Conservation (phyloP, 2,113 vertebrate genomes). For the Pampusana beccarii region DNA sequence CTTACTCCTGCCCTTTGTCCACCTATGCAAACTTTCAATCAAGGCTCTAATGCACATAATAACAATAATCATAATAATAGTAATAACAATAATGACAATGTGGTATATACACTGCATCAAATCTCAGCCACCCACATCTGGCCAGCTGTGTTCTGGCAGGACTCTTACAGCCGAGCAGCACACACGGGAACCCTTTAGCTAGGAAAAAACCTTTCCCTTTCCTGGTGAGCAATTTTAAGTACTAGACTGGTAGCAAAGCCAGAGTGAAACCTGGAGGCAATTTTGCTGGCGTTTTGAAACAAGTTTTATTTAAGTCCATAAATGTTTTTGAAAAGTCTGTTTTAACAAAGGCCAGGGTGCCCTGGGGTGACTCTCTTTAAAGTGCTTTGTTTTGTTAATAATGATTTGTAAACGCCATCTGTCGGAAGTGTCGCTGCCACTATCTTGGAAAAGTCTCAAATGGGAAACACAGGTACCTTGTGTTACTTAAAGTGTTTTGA, state of each 20-base stretch:
- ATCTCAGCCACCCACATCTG: neutral
- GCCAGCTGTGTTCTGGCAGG: neutral
- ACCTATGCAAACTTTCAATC: neutral
- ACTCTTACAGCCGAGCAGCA: neutral
- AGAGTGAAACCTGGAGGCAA: constrained; percentile 59
- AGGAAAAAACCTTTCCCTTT: constrained; percentile 14
- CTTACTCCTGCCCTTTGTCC: neutral
- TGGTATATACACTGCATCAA: neutral
- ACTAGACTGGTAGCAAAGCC: constrained; percentile 55
- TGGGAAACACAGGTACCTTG: constrained; percentile 7
- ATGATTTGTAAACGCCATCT: constrained; percentile 15
- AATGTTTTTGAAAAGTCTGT: constrained; percentile 51
- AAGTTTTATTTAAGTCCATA: constrained; percentile 59
- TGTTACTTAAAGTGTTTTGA: neutral
- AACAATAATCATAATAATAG: neutral
- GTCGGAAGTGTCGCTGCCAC: neutral
- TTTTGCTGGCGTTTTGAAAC: neutral
- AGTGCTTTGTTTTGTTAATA: constrained; percentile 54
- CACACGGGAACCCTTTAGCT: constrained; percentile 4
- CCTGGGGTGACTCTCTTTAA: constrained; percentile 47
- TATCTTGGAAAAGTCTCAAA: neutral
- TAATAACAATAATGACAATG: neutral
- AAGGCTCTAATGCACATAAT: neutral
- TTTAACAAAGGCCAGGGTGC: constrained; percentile 50
- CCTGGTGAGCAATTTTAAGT: constrained; percentile 44